These are phyloP conservation scores for Copidosoma floridanum DNA, from an alignment of 1,140 invertebrate species.

Conservation along the genomic window DNA sequence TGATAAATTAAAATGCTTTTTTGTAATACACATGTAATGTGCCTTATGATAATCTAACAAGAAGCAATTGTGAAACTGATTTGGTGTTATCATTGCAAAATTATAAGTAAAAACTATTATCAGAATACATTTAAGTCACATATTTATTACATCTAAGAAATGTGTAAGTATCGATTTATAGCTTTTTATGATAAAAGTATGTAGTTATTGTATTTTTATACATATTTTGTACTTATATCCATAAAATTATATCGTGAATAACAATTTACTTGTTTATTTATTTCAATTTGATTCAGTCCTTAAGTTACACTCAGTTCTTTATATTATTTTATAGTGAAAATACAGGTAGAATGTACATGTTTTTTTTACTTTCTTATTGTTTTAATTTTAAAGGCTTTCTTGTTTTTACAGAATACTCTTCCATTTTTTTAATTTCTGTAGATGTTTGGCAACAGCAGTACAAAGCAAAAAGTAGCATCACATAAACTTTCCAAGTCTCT, in stretches of 20 bases:
- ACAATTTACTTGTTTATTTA: conserved; percentile 3
- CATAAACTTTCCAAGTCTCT: conserved; percentile 23
- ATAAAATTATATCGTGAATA: conserved; percentile 41
- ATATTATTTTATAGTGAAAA: too few species aligned
- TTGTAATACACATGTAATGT: conserved; percentile 20
- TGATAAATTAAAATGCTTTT: conserved; percentile 22
- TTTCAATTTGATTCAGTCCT: not conserved
- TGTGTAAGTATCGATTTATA: conserved; percentile 27
- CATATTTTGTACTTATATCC: conserved; percentile 52
- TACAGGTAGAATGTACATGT: too few species aligned
- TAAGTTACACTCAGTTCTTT: too few species aligned
- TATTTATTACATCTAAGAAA: conserved; percentile 27
- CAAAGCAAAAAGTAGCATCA: conserved; percentile 48
- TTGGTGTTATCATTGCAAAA: conserved; percentile 26
- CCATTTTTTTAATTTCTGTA: conserved; percentile 47
- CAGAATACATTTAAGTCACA: conserved; percentile 28
- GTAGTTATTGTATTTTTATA: conserved; percentile 51
- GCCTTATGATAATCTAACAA: conserved; percentile 30
- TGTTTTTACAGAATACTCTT: too few species aligned
- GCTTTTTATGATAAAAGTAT: conserved; percentile 29
- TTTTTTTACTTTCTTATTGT: too few species aligned
- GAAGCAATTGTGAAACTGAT: conserved; percentile 27
- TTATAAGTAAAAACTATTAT: conserved; percentile 21
- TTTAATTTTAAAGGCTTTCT: too few species aligned
- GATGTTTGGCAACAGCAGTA: conserved; percentile 60